These are phyloP conservation scores for Saturnia pavonia DNA, from an alignment of 2,888 invertebrate species.

Conservation along the genomic window DNA sequence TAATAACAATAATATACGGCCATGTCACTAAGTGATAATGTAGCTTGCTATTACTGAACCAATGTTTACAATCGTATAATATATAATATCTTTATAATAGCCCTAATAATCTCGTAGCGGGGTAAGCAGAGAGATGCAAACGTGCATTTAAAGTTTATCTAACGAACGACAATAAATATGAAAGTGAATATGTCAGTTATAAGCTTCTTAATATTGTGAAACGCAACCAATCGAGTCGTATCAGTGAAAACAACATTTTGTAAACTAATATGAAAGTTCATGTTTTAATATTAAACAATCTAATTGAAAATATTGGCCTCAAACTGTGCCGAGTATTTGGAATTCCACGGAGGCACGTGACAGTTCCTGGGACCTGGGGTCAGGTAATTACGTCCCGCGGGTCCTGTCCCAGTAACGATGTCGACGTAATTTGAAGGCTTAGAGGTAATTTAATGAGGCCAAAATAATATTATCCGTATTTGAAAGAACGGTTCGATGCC, in stretches of 20 bases:
- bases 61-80: no score
- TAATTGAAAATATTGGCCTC: slow-evolving; percentile 11
- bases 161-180: no score
- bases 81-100: no score
- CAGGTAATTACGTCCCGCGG: slow-evolving; percentile 28
- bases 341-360: slow-evolving; percentile 21
- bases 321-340: background rate
- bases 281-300: background rate
- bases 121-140: no score
- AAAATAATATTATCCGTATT: background rate
- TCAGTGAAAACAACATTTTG: background rate
- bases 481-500: background rate
- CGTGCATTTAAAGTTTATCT: no score
- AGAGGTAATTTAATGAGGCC: background rate
- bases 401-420: slow-evolving; percentile 16
- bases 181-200: no score
- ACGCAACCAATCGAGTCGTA: background rate
- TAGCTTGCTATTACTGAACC: no score
- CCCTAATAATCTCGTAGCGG: no score
- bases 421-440: background rate
- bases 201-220: no score
- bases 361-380: slow-evolving; percentile 22
- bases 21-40: no score
- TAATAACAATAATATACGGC: no score
- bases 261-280: background rate